Conservation (phyloP, 1,140 invertebrate species). For the Helicoverpa armigera region DNA sequence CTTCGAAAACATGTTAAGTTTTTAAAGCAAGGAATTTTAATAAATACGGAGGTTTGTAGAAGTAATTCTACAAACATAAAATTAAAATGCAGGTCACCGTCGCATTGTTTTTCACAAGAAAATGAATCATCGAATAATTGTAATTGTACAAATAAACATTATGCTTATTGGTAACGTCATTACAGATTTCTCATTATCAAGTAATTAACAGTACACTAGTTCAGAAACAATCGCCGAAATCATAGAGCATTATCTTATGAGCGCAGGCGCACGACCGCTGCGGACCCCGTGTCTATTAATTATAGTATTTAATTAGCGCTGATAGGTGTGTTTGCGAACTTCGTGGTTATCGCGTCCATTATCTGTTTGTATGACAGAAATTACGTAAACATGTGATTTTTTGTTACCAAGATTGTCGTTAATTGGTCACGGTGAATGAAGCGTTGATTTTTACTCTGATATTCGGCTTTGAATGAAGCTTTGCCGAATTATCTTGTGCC, state of each 20-base stretch:
- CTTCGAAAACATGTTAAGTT: background rate
- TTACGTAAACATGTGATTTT: conserved; percentile 49
- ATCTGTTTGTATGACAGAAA: conserved; percentile 47
- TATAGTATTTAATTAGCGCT: conserved; percentile 46
- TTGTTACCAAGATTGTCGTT: conserved; percentile 12
- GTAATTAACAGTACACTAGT: background rate
- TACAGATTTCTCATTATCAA: background rate
- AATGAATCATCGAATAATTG: background rate
- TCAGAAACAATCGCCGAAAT: conserved; percentile 8
- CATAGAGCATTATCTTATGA: conserved; percentile 12
- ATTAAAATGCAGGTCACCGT: background rate
- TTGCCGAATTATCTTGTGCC: conserved; percentile 11
- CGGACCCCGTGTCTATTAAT: conserved; percentile 40
- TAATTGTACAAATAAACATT: background rate
- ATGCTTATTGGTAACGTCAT: background rate
- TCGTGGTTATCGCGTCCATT: conserved; percentile 26
- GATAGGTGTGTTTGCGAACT: conserved; percentile 46
- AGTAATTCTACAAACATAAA: background rate
- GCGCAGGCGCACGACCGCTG: conserved; percentile 25
- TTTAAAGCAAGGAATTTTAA: background rate
- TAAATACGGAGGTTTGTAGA: background rate
- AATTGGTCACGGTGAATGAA: conserved; percentile 24
- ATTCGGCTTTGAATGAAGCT: conserved; percentile 33
- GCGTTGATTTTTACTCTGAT: conserved; percentile 29
- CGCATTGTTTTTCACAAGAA: too few relatives aligned